Conservation (phyloP, 1,140 invertebrate species). For the Epicauta chinensis region DNA sequence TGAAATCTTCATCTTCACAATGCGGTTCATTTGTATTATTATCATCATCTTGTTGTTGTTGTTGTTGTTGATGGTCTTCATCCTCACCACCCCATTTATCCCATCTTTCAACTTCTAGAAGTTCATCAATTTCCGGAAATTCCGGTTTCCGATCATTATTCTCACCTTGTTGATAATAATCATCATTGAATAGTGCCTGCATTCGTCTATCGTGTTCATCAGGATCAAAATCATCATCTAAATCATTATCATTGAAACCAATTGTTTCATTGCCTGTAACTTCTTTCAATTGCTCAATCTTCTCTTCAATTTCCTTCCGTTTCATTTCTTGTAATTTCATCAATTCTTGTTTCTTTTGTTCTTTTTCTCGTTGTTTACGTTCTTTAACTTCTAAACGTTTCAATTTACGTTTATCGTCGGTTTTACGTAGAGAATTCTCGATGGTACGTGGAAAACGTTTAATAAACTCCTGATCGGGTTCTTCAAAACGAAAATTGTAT, state of each 20-base stretch:
- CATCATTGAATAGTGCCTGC: constrained; percentile 78
- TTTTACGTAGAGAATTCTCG: constrained; percentile 72
- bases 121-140: constrained; percentile 75
- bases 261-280: constrained; percentile 53
- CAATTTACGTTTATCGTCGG: constrained; percentile 69
- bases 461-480: constrained; percentile 90
- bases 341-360: constrained; percentile 77
- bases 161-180: constrained; percentile 72
- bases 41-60: constrained; percentile 20
- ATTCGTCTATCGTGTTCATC: constrained; percentile 82
- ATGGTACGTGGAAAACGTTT: constrained; percentile 88
- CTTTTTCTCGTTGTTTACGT: constrained; percentile 77
- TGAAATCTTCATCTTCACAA: constrained; percentile 76
- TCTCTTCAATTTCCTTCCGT: constrained; percentile 84
- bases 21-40: constrained; percentile 44
- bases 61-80: no score
- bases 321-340: constrained; percentile 82
- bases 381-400: constrained; percentile 70
- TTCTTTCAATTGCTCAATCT: constrained; percentile 79
- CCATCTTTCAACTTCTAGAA: constrained; percentile 68
- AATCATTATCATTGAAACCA: constrained; percentile 52
- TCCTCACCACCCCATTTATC: constrained; percentile 57
- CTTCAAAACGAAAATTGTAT: constrained; percentile 95
- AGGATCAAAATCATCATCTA: constrained; percentile 90
- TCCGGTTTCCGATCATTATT: constrained; percentile 72